These are phyloP conservation scores for Clarias magur DNA, from an alignment of 2,113 vertebrate genomes.

Conservation along the genomic window DNA sequence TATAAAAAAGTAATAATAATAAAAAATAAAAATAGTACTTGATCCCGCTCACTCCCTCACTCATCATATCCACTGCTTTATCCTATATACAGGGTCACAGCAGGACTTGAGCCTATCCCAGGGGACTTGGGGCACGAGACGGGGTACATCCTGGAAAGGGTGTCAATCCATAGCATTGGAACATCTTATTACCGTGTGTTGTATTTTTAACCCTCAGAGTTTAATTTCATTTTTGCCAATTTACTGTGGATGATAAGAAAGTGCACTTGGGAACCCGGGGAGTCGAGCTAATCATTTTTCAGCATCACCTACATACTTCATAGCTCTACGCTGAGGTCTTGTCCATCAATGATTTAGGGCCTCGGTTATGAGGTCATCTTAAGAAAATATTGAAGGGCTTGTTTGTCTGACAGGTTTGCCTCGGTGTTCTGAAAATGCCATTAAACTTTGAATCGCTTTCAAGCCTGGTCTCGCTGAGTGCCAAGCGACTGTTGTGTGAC, in stretches of 20 bases:
- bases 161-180: no score
- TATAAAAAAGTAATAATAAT: no score
- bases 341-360: slow-evolving; percentile 46
- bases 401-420: slow-evolving; percentile 40
- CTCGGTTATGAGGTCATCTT: slow-evolving; percentile 50
- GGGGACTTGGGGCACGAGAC: no score
- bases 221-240: slow-evolving; percentile 15
- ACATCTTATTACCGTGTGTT: no score
- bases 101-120: no score
- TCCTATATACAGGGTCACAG: no score
- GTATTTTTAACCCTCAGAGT: background rate
- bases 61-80: no score
- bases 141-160: no score
- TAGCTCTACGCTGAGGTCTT: slow-evolving; percentile 35
- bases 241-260: background rate
- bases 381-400: slow-evolving; percentile 57
- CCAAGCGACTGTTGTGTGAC: background rate
- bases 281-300: slow-evolving; percentile 5
- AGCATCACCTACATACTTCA: slow-evolving; percentile 12
- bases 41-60: no score
- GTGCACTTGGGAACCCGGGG: background rate
- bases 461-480: background rate
- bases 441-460: slow-evolving; percentile 37
- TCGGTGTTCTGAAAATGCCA: slow-evolving; percentile 24
- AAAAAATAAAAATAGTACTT: no score